Conservation (phyloP, 2,113 vertebrate species). For the Electrona antarctica region DNA sequence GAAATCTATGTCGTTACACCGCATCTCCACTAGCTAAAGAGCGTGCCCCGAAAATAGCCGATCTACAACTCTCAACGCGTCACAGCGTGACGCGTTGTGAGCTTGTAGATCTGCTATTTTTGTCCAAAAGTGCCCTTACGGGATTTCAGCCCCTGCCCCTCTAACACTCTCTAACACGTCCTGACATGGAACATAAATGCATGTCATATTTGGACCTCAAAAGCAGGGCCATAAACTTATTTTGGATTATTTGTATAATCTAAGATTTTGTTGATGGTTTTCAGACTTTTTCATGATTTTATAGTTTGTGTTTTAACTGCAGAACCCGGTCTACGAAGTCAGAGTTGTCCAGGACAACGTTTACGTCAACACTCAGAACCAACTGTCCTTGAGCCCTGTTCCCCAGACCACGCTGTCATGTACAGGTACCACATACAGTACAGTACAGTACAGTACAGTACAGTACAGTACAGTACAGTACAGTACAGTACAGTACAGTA, state of each 20-base stretch:
- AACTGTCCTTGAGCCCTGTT: constrained; percentile 55
- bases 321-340: constrained; percentile 74
- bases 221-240: neutral
- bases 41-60: too few species aligned
- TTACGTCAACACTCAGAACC: constrained; percentile 67
- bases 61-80: too few species aligned
- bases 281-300: neutral
- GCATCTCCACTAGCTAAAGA: too few species aligned
- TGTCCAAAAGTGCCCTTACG: too few species aligned
- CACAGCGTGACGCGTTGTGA: too few species aligned
- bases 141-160: too few species aligned
- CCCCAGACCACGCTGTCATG: constrained; percentile 19
- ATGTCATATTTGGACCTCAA: too few species aligned
- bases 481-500: neutral
- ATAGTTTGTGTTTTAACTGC: neutral
- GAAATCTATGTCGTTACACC: too few species aligned
- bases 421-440: constrained; percentile 38
- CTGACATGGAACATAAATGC: too few species aligned
- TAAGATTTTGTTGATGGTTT: neutral
- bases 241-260: neutral
- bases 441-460: neutral
- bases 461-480: neutral
- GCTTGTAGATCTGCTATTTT: too few species aligned
- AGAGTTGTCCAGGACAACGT: constrained; percentile 60
- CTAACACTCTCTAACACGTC: too few species aligned